Base-by-base conservation (phyloP, 1,140 invertebrate genomes). In the Hypsibius dujardini region DNA sequence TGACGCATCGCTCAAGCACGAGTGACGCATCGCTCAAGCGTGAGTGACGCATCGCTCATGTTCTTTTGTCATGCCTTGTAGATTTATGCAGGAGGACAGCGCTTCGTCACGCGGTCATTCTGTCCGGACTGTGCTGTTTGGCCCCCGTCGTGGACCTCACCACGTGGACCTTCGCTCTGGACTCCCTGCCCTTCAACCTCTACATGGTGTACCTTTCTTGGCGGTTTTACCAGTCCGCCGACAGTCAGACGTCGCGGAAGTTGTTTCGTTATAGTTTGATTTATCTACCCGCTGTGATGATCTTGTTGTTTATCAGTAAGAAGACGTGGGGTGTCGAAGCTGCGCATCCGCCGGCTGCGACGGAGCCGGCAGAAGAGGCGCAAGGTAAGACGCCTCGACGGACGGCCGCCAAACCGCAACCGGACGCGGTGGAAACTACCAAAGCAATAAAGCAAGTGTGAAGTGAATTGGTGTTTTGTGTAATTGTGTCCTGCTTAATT, bases 131-230 rank as follows among this genome's bases (percentile, higher is more conserved):
- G 0, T 93, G 88, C 72, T 76, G 85, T 47, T 79, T 85, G 2
- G 89, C 92, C 7, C 90, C 94, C 3, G 76, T 87, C 42, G 77
- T 89, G 14, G 87, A 89, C 75, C 84, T 95, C 1, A 97, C 94
- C 0, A 90, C 90, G 73, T 87, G 86, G 84, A 91, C 87, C 83
- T 98, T 98, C 84, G 87, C 88, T 1, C 75, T 89, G 14, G 88
- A 88, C 78, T 90, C 91, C 0, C 80, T 95, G 71, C 95, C 95
- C 12, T 77, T 98, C 1, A 98, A 98, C 82, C 79, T 85, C 60
- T 95, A 91, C 79, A 88, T 98, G 77, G 84, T 87, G 74, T 95
- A 94, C 81, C 85, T 96, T 88, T 90, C 89, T 1, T 95, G 87
- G 84, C 83, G 87, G 80, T 98, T 98, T 80, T 87, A 95, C 77